Evolutionary conservation across 2,888 invertebrate genomes (phyloP).

Genomic region (Crioceris asparagi): DNA sequence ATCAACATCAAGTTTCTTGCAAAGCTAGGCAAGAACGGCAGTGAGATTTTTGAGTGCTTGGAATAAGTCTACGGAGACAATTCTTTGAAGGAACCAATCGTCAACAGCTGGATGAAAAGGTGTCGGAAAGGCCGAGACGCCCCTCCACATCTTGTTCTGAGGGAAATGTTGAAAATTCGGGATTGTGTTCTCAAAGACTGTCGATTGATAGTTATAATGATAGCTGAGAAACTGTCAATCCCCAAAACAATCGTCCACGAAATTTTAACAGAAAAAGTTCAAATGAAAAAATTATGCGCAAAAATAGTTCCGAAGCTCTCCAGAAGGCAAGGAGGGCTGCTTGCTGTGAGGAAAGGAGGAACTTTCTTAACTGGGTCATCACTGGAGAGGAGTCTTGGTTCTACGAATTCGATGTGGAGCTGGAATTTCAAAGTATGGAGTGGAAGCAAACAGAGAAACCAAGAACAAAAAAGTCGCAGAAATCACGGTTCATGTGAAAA

Average conservation of each 20-base stretch:
- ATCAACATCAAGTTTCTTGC: neutral
- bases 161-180: neutral
- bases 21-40: no score
- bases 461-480: neutral
- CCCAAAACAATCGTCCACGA: neutral
- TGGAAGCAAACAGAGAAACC: neutral
- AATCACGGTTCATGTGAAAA: no score
- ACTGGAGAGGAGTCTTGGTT: neutral
- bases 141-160: neutral
- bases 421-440: neutral
- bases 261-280: neutral
- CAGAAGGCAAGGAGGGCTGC: neutral
- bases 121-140: neutral
- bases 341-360: no score
- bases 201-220: neutral
- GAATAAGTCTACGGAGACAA: neutral
- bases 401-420: neutral
- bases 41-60: neutral
- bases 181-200: no score
- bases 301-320: no score
- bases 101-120: neutral
- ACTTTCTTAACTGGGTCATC: no score
- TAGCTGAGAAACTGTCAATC: neutral
- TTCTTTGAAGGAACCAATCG: neutral
- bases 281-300: neutral